Evolutionary conservation across 2,797 vertebrate species (phyloP).

Genomic region (Sphenopsis melanotis): DNA sequence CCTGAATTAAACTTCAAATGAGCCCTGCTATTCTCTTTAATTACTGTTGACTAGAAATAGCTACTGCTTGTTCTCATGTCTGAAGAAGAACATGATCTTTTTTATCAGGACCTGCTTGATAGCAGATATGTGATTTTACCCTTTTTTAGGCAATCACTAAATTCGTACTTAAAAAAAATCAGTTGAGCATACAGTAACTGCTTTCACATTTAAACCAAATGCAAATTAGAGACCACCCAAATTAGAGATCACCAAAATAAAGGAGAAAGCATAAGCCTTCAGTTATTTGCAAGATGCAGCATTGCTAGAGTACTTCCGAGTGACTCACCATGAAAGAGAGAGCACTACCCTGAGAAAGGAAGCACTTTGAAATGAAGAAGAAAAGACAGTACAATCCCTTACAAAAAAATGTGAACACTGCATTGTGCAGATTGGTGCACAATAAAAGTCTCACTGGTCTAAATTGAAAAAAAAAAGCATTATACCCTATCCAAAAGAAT

Average conservation of each 20-base stretch:
- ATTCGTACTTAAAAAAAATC: not conserved
- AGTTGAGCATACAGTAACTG: not conserved
- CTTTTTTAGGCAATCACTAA: not conserved
- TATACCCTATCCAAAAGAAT: not conserved
- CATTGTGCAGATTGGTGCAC: not conserved
- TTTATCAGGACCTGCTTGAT: not conserved
- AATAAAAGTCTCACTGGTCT: not conserved
- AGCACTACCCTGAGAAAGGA: not conserved
- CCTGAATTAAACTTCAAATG: slow-evolving; percentile 62
- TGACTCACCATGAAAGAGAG: not conserved
- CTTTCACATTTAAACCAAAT: not conserved
- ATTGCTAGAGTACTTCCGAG: not conserved
- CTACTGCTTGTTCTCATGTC: not conserved
- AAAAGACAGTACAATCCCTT: not conserved
- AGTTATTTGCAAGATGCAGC: not conserved
- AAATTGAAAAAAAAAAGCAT: not conserved
- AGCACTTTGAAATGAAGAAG: not conserved
- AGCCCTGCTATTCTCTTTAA: slow-evolving; percentile 16
- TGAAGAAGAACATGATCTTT: not conserved
- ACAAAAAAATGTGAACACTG: not conserved
- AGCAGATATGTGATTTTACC: not conserved
- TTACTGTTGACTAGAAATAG: slow-evolving; percentile 1
- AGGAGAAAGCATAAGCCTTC: not conserved
- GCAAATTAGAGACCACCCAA: not conserved
- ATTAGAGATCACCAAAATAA: not conserved